Evolutionary conservation across 1,140 invertebrate species (phyloP), one percentile per base, ranked within the genome.

Genomic region (Hydropsyche tenuis): DNA sequence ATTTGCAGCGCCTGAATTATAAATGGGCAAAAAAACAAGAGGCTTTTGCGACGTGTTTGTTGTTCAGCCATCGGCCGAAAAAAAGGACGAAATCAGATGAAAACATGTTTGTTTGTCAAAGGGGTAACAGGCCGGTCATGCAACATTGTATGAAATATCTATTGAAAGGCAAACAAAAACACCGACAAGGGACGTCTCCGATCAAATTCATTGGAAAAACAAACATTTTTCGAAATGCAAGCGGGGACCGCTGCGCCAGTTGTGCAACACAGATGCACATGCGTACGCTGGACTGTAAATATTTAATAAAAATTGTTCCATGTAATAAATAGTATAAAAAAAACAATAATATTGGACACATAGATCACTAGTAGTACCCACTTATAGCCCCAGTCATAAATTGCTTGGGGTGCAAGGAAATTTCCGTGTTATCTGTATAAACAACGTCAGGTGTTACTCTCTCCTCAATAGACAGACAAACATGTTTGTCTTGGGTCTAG

Each of bases 51-150:
- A n/a, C 43, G 51, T 56, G 74, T 69, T 45, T 73, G 72, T 75
- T 72, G 46, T 69, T 22, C 72, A n/a, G 20, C 20, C 18, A 72
- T 71, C 14, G 16, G 3, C 12, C 4, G 22, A 56, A 22, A 56
- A 60, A 60, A 53, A 22, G 20, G 22, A 53, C 51, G 42, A 72
- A 75, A 75, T 73, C 42, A 62, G 46, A 20, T 43, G 68, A 71
- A 75, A 76, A 76, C 75, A 76, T 76, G 75, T 76, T 76, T 76
- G 75, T 66, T 76, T 76, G 75, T 60, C 72, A 37, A 70, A 68
- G 27, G 48, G 68, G 68, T 70, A 70, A 68, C 75, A 71, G 64
- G 56, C 71, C 66, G 75, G 66, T 48, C 72, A 73, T 76, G 71
- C 66, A 74, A 64, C 68, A 71, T 73, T 66, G 60, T 69, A 51